Percentiles rank a stretch among this genome's conserved stretches.
Evolutionary conservation across 1,140 invertebrate genomes (phyloP).

Genomic region (Leptinotarsa lineolata): DNA sequence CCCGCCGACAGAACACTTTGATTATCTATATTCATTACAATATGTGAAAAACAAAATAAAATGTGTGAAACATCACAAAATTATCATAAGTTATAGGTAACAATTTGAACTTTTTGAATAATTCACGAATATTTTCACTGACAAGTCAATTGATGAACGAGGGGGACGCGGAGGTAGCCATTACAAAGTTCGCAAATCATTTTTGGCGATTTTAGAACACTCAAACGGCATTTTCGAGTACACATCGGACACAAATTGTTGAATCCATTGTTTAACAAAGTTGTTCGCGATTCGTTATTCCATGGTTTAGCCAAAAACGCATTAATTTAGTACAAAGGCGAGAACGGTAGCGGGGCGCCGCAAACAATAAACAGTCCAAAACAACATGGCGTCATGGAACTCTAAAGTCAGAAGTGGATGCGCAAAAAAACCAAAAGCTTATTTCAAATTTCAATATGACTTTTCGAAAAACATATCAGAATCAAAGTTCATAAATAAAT

Average conservation of each 20-base stretch:
- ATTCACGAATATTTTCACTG: conserved; percentile 59
- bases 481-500: no score
- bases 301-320: conserved; percentile 36
- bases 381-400: conserved; percentile 46
- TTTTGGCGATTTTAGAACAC: conserved; percentile 13
- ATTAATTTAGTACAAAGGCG: conserved; percentile 39
- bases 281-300: conserved; percentile 32
- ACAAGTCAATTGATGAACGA: conserved; percentile 54
- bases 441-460: no score
- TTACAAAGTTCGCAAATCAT: conserved; percentile 55
- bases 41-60: conserved; percentile 51
- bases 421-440: no score
- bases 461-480: no score
- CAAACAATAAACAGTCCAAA: conserved; percentile 54
- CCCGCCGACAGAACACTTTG: conserved; percentile 61
- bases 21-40: conserved; percentile 60
- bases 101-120: conserved; percentile 48
- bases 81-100: background rate
- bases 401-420: no score
- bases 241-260: conserved; percentile 2
- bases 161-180: conserved; percentile 68
- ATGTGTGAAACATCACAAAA: conserved; percentile 41
- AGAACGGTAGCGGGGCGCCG: conserved; percentile 50
- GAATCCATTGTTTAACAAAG: background rate
- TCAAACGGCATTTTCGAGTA: background rate